Evolutionary conservation across 2,888 invertebrate genomes (phyloP), one percentile per base, ranked within the genome.

Genomic region (Nephrocerus scutellatus): DNA sequence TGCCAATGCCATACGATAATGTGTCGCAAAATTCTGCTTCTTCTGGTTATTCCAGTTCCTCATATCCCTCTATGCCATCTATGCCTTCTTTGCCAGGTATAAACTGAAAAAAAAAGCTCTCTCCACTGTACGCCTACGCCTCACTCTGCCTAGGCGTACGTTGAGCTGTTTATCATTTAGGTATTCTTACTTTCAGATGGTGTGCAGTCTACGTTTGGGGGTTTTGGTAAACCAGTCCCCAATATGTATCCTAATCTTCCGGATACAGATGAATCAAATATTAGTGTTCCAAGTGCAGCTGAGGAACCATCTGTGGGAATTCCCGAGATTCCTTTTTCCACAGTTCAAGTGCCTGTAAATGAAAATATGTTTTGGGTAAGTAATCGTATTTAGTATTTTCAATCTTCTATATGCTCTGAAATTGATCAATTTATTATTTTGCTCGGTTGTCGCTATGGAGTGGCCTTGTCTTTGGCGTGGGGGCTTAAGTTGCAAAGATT

Each of bases 291-390:
- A 19, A 46, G 54, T 1, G 46, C 38, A 5, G 52, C 52, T 33
- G 61, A 60, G 24, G 60, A 60, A 30, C 59, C 60, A 6, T 62
- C 60, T 3, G 54, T 58, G 8, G 61, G 60, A 16, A 41, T 62
- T 4, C 51, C 58, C 14, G 64, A 64, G 44, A 46, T 64, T 38
- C 55, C 61, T n/a, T 66, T 62, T 21, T 52, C 61, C 30, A 55
- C 60, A 15, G 51, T 65, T n/a, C 61, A 64, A 41, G 66, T 64
- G 30, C 64, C 64, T 2, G 60, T 59, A 40, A 58, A 57, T 41
- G 62, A 64, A 36, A 63, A 66, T 28, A 60, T 62, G 56, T 63
- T 62, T 49, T 66, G 64, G 63, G 60, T 63, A 60, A 41, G 59
- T n/a, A n/a, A n/a, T n/a, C n/a, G n/a, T n/a, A n/a, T n/a, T n/a